phyloP scores from a whole-genome alignment of 2,888 invertebrate genomes.

The Tinea trinotella region DNA sequence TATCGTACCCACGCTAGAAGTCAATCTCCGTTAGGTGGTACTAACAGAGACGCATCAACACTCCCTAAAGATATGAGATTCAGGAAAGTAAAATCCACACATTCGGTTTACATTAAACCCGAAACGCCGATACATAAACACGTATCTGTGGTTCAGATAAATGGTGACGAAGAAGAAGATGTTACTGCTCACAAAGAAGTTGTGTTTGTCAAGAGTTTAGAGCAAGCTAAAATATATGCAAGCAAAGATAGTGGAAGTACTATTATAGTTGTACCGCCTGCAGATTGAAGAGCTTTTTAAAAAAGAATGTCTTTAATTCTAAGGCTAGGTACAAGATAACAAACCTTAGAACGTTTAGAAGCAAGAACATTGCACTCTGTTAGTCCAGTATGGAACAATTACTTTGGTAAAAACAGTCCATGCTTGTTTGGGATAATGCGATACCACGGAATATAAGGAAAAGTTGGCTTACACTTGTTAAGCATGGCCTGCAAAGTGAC shows the following conservation, averaged over 20 bases:
- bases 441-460: no score
- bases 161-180: conserved; percentile 46
- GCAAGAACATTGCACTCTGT: no score
- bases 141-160: conserved; percentile 54
- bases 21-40: conserved; percentile 31
- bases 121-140: conserved; percentile 43
- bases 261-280: conserved; percentile 58
- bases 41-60: conserved; percentile 46
- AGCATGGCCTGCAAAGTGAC: no score
- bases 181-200: conserved; percentile 43
- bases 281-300: conserved; percentile 44
- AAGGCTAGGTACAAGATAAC: no score
- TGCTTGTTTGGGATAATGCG: no score
- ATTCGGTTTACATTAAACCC: conserved; percentile 56
- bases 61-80: conserved; percentile 64
- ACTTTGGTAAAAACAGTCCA: no score
- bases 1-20: conserved; percentile 29
- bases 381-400: no score
- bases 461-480: no score
- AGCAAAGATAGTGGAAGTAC: conserved; percentile 59
- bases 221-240: conserved; percentile 48
- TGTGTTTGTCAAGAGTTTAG: conserved; percentile 46
- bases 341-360: no score
- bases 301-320: no score
- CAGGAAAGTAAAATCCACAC: conserved; percentile 53